A percentile compares a stretch with the other conserved stretches of the same genome.
These are phyloP conservation scores for Stratiomys singularior DNA, from an alignment of 2,888 invertebrate genomes.

Conservation along the genomic window DNA sequence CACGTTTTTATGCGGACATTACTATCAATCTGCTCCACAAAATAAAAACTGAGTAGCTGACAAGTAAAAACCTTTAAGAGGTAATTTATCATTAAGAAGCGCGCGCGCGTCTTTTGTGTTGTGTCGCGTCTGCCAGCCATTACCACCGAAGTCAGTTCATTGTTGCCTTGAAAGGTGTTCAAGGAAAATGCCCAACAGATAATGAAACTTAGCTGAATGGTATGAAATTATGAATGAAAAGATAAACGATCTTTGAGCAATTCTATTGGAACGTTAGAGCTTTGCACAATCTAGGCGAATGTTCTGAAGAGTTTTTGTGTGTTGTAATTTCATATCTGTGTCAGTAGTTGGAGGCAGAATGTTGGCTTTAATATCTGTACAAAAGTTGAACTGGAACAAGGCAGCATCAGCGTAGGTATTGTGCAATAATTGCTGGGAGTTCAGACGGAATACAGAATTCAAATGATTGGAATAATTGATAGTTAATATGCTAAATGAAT, in stretches of 20 bases:
- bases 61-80: conserved; percentile 41
- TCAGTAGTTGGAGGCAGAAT: conserved; percentile 26
- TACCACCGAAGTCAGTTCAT: conserved; percentile 37
- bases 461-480: too few species aligned
- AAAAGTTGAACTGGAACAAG: conserved; percentile 29
- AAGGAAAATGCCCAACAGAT: conserved; percentile 3
- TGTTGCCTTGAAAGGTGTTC: conserved; percentile 40
- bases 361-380: background rate
- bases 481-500: too few species aligned
- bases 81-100: conserved; percentile 46
- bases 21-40: conserved; percentile 38
- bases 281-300: background rate
- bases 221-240: conserved; percentile 36
- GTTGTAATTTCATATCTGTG: conserved; percentile 18
- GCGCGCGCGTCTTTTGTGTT: conserved; percentile 41
- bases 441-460: too few species aligned
- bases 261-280: background rate
- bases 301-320: conserved; percentile 1
- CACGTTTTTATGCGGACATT: conserved; percentile 43
- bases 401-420: background rate
- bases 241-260: conserved; percentile 29
- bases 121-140: conserved; percentile 26
- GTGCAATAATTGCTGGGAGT: too few species aligned
- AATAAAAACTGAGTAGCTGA: conserved; percentile 45
- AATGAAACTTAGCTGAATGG: conserved; percentile 3